Percentiles rank a stretch among this genome's conserved stretches.
Conservation (phyloP, 2,797 vertebrate genomes). For the Pantherophis alleghaniensis region DNA sequence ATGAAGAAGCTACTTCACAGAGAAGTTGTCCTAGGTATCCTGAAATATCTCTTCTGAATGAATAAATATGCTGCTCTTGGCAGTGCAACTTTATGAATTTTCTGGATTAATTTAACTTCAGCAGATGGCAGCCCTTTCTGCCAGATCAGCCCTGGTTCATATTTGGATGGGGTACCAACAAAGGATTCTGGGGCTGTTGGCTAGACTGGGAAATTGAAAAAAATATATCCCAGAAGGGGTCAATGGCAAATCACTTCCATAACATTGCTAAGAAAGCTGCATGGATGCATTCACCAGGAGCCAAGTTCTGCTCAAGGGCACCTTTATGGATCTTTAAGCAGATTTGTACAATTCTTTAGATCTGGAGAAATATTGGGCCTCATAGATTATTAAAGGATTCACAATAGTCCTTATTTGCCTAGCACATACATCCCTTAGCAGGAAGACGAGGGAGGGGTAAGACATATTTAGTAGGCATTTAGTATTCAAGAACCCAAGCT, state of each 20-base stretch:
- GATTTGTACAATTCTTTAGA: neutral
- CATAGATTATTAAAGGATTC: neutral
- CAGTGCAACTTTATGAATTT: neutral
- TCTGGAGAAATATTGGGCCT: neutral
- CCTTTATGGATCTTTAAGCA: neutral
- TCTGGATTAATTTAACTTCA: neutral
- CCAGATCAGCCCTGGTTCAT: neutral
- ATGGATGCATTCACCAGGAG: neutral
- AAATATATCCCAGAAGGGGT: neutral
- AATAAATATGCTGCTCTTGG: neutral
- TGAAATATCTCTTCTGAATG: neutral
- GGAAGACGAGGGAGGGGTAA: neutral
- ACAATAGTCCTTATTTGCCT: neutral
- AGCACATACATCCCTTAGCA: neutral
- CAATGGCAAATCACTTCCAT: neutral
- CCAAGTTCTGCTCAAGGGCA: neutral
- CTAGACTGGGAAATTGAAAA: neutral
- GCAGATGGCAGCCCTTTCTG: neutral
- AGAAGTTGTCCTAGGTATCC: neutral
- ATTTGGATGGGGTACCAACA: neutral
- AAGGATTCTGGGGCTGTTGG: neutral
- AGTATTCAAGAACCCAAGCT: neutral
- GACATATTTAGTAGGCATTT: neutral
- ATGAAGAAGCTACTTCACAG: neutral
- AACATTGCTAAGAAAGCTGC: neutral